Base-by-base conservation (phyloP, 2,797 vertebrate genomes). In the Alectoris magna region DNA sequence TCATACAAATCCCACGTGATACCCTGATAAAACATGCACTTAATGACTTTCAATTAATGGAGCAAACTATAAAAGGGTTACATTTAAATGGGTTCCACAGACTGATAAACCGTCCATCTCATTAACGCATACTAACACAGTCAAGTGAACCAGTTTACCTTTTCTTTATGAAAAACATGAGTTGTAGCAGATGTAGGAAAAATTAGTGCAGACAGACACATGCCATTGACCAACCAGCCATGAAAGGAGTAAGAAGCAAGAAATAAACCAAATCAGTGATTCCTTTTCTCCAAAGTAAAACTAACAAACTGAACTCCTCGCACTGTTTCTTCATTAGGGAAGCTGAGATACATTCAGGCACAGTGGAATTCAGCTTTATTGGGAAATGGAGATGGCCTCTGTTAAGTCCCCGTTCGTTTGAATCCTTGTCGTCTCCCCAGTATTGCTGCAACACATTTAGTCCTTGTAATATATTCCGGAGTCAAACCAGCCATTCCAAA, bases 181-280 rank as follows among this genome's bases (percentile, higher is more conserved):
- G 93, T 74, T 88, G 84, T 92, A 77, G 95, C 63, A 94, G 95
- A 86, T 77, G 93, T 46, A 94, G 94, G 95, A 97, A 96, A 97
- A 96, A 94, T 87, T 76, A 91, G 43, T 60, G 96, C 91, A 96
- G 96, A 96, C 96, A 96, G 96, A 97, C 97, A 97, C 95, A 97
- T 74, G 96, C 29, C 74, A 87, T 69, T 94, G 67, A 93, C 84
- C 95, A 95, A 95, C 79, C 55, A 84, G 70, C 60, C 88, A 84
- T 66, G 75, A 94, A 88, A 96, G 87, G 80, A 95, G 41, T 88
- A 95, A 87, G 29, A 96, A 92, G 66, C 53, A 85, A 96, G 29
- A 26, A 23, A 34, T 34, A 34, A 11, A 22, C 39, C 39, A 95
- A 94, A 56, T 63, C 55, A 56, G 22, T 13, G 11, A 36, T n/a